Conservation (phyloP, 2,888 invertebrate genomes). For the Acanthosoma haemorrhoidale region DNA sequence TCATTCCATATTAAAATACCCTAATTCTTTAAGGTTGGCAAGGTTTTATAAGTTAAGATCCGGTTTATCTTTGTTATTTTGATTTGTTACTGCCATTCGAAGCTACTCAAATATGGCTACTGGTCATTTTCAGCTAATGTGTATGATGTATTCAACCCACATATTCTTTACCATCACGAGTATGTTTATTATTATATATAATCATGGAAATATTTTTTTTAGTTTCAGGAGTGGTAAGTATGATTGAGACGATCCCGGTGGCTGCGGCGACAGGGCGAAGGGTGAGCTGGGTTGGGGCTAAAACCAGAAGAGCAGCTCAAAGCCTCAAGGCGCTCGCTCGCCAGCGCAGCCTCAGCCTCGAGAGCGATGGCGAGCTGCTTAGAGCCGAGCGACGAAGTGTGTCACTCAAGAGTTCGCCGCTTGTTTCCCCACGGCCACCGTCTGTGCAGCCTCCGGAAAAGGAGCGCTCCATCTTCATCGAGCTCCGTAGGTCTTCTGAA, state of each 20-base stretch:
- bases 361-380: constrained; percentile 34
- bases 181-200: too few relatives aligned
- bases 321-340: constrained; percentile 38
- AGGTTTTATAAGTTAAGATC: too few relatives aligned
- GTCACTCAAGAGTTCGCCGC: constrained; percentile 45
- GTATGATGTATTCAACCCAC: too few relatives aligned
- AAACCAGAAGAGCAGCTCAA: constrained; percentile 35
- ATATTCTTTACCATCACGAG: too few relatives aligned
- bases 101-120: too few relatives aligned
- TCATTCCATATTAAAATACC: too few relatives aligned
- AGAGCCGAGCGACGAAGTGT: constrained; percentile 44
- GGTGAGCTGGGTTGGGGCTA: constrained; percentile 34
- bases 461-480: constrained; percentile 46
- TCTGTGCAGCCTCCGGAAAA: constrained; percentile 38
- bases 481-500: constrained; percentile 47
- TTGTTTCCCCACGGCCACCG: constrained; percentile 42
- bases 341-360: constrained; percentile 37
- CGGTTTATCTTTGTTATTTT: too few relatives aligned
- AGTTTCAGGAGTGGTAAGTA: constrained; percentile 18
- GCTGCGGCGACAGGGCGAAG: constrained; percentile 13
- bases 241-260: not conserved
- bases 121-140: too few relatives aligned
- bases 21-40: too few relatives aligned
- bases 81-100: too few relatives aligned
- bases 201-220: not conserved